These are phyloP conservation scores for Tiaroga cobitis DNA, from an alignment of 2,797 vertebrate genomes.

Conservation along the genomic window DNA sequence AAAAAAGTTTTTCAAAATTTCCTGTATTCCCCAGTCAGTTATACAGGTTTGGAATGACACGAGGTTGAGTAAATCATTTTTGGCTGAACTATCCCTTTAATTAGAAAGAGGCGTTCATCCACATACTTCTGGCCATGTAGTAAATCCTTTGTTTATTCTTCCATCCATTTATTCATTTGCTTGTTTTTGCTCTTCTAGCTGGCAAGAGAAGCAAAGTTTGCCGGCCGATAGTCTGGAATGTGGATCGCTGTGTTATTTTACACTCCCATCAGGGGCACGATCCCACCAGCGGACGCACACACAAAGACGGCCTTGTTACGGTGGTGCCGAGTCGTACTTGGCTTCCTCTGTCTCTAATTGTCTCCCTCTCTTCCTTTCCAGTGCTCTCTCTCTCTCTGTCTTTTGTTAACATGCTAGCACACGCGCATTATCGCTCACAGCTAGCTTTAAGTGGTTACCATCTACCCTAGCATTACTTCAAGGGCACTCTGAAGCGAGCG, in stretches of 20 bases:
- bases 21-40: background rate
- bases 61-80: background rate
- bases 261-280: slow-evolving; percentile 38
- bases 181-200: slow-evolving; percentile 19
- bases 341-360: slow-evolving; percentile 39
- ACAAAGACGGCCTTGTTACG: slow-evolving; percentile 55
- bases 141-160: slow-evolving; percentile 10
- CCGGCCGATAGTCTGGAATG: slow-evolving; percentile 8
- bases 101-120: background rate
- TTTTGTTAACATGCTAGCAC: slow-evolving; percentile 47
- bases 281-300: slow-evolving; percentile 30
- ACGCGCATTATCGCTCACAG: slow-evolving; percentile 17
- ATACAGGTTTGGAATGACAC: background rate
- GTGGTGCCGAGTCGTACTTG: slow-evolving; percentile 42
- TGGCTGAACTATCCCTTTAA: background rate
- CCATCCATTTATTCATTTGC: slow-evolving; percentile 23
- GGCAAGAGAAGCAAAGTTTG: background rate
- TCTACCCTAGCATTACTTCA: slow-evolving; percentile 45
- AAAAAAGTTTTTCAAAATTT: background rate
- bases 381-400: slow-evolving; percentile 9
- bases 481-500: slow-evolving; percentile 4
- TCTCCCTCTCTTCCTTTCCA: slow-evolving; percentile 21
- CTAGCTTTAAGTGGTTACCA: slow-evolving; percentile 30
- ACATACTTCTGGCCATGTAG: background rate
- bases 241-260: slow-evolving; percentile 52